phyloP scores from a whole-genome alignment of 2,113 vertebrate genomes.

The Nerophis ophidion region DNA sequence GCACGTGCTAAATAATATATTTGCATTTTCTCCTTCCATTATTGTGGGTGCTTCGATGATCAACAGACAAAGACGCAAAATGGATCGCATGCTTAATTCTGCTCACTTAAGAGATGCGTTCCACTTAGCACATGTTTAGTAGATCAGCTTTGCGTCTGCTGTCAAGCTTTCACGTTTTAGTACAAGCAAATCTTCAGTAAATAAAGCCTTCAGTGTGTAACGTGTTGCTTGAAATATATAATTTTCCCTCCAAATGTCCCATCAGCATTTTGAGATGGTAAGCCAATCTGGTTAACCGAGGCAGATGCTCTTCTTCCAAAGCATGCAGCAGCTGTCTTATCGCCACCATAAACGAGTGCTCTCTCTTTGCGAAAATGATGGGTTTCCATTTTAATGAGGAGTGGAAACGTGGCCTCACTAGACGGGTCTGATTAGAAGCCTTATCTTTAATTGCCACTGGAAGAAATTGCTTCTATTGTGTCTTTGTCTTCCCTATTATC shows the following conservation, averaged over 20 bases:
- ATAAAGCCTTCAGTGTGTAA: no score
- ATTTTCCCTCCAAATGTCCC: background rate
- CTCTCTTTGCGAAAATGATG: constrained; percentile 24
- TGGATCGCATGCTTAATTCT: no score
- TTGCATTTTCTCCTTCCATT: no score
- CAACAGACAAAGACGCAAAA: no score
- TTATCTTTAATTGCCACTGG: constrained; percentile 54
- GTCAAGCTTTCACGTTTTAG: no score
- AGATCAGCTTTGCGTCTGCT: no score
- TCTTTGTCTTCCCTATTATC: constrained; percentile 17
- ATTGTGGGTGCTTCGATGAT: no score
- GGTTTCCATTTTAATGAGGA: constrained; percentile 45
- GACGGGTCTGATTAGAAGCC: constrained; percentile 36
- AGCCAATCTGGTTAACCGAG: constrained; percentile 16
- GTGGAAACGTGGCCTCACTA: constrained; percentile 14
- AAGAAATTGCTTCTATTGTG: constrained; percentile 35
- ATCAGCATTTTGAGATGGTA: constrained; percentile 19
- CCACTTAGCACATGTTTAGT: no score
- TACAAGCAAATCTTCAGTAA: no score
- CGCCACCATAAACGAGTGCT: constrained; percentile 22
- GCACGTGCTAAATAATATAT: no score
- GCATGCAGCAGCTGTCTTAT: constrained; percentile 23
- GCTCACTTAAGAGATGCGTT: no score
- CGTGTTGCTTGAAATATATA: no score
- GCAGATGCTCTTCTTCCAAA: background rate